Conservation (phyloP, 2,888 invertebrate genomes). For the Sceliomorpha sp. region DNA sequence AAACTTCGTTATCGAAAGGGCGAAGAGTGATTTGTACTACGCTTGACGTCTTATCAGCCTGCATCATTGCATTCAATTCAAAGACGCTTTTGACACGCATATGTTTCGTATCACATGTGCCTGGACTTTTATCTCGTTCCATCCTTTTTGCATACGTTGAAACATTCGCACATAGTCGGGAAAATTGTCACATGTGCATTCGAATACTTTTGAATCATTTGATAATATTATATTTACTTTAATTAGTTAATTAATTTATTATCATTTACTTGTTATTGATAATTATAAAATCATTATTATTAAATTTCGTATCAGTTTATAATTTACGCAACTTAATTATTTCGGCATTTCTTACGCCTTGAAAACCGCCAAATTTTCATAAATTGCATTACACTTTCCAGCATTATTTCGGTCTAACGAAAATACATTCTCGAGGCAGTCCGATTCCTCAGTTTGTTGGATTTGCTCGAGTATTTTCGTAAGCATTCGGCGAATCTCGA, state of each 20-base stretch:
- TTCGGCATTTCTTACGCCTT: too few relatives aligned
- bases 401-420: not conserved
- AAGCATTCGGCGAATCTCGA: conserved; percentile 9
- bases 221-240: too few relatives aligned
- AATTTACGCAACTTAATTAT: too few relatives aligned
- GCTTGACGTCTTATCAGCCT: conserved; percentile 6
- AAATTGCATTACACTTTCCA: not conserved
- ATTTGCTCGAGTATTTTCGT: conserved; percentile 25
- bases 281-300: too few relatives aligned
- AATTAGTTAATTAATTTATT: too few relatives aligned
- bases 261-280: too few relatives aligned
- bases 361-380: too few relatives aligned
- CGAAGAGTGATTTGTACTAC: too few relatives aligned
- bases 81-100: conserved; percentile 13
- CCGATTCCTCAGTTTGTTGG: conserved; percentile 9
- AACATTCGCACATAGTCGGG: not conserved
- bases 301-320: too few relatives aligned
- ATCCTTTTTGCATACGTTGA: conserved; percentile 4
- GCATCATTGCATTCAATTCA: conserved; percentile 10
- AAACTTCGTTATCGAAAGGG: too few relatives aligned
- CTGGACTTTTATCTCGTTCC: too few relatives aligned
- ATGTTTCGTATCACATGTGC: not conserved
- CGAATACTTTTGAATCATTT: too few relatives aligned
- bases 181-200: conserved; percentile 14
- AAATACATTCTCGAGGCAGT: conserved; percentile 12